Percentiles rank a stretch among this genome's conserved stretches.
Conservation (phyloP, 2,113 vertebrate genomes). For the Sebastes fasciatus region DNA sequence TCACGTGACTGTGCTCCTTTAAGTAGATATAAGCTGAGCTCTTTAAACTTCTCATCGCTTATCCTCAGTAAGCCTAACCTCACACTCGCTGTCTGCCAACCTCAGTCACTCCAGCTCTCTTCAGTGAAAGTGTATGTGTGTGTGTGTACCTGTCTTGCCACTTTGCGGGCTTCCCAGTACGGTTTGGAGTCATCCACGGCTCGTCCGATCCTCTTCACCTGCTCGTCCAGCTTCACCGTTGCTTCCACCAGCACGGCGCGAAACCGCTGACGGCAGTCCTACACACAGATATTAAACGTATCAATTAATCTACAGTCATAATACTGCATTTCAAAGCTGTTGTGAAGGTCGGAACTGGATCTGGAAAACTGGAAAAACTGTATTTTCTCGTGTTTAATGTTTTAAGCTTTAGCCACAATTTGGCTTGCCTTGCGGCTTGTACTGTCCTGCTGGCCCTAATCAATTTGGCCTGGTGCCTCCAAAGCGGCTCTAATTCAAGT, state of each 20-base stretch:
- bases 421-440: not conserved
- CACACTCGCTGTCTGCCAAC: slow-evolving; percentile 38
- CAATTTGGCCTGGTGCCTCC: slow-evolving; percentile 20
- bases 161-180: slow-evolving; percentile 96
- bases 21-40: slow-evolving; percentile 66
- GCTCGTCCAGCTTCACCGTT: slow-evolving; percentile 93
- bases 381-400: not conserved
- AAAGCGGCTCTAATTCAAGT: slow-evolving; percentile 44
- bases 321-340: not conserved
- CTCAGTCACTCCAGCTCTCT: slow-evolving; percentile 26
- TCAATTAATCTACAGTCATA: not conserved
- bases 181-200: slow-evolving; percentile 98
- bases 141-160: slow-evolving; percentile 90
- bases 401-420: not conserved
- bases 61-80: slow-evolving; percentile 52
- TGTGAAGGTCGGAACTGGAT: not conserved
- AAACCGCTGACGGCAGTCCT: slow-evolving; percentile 96
- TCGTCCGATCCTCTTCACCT: slow-evolving; percentile 95
- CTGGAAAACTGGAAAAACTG: not conserved
- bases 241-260: slow-evolving; percentile 93
- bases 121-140: slow-evolving; percentile 11
- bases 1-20: slow-evolving; percentile 56
- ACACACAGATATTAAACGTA: slow-evolving; percentile 2
- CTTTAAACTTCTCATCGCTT: slow-evolving; percentile 67
- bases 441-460: not conserved